Percentiles rank a stretch among this genome's conserved stretches.
Conservation (phyloP, 2,888 invertebrate species). For the Heliconius ismenius region DNA sequence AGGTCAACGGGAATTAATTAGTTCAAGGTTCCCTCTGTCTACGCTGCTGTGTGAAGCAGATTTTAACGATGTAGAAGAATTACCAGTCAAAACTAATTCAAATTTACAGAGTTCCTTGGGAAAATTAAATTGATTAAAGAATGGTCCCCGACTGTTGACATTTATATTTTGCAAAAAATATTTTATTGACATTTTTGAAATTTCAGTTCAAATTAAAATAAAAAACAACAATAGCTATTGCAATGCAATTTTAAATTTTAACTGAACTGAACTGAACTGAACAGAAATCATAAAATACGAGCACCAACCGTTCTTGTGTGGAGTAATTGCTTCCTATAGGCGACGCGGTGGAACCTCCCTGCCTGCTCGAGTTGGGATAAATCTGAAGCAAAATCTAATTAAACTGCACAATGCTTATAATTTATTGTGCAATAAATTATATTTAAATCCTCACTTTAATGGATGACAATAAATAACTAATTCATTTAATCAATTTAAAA, state of each 20-base stretch:
- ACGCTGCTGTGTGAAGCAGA: no score
- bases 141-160: no score
- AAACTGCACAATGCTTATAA: slow-evolving; percentile 34
- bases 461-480: no score
- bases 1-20: no score
- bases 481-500: no score
- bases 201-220: neutral
- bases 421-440: neutral
- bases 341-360: slow-evolving; percentile 60
- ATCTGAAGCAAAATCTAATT: slow-evolving; percentile 45
- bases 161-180: neutral
- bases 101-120: no score
- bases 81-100: no score
- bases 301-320: slow-evolving; percentile 47
- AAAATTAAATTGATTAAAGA: no score
- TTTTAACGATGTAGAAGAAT: no score
- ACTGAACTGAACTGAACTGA: slow-evolving; percentile 44
- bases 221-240: neutral
- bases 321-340: slow-evolving; percentile 59
- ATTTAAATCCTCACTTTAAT: neutral
- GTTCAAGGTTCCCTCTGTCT: no score
- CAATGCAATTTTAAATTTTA: slow-evolving; percentile 31
- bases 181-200: neutral
- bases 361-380: slow-evolving; percentile 42
- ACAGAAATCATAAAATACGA: slow-evolving; percentile 48